Conservation (phyloP, 2,888 invertebrate species). For the Nephrotoma appendiculata region DNA sequence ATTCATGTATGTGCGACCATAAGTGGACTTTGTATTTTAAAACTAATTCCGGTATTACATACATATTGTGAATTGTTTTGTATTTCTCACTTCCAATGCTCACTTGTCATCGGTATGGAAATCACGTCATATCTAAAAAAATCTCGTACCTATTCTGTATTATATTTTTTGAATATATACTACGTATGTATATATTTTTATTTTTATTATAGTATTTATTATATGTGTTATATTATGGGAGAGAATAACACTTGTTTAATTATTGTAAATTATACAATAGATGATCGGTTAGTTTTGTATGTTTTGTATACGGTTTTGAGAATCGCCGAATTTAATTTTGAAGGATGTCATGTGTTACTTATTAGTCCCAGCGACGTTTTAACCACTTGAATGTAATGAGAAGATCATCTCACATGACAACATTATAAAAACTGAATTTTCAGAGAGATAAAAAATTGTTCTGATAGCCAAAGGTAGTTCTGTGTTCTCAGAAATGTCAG, state of each 20-base stretch:
- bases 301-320: no score
- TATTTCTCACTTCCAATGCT: background rate
- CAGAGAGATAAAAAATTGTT: no score
- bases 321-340: no score
- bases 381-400: no score
- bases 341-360: no score
- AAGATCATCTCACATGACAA: no score
- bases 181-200: background rate
- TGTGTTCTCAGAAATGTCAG: no score
- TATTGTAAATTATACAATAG: background rate
- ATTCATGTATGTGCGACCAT: background rate
- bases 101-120: background rate
- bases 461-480: no score
- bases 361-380: no score
- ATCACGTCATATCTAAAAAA: background rate
- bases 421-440: no score
- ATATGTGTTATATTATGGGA: background rate
- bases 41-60: background rate
- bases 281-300: no score
- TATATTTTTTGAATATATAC: background rate
- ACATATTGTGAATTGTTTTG: background rate
- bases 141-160: background rate
- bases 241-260: background rate
- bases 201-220: background rate
- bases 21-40: background rate